phyloP scores from a whole-genome alignment of 2,797 vertebrate species.

The Coregonus sp. region DNA sequence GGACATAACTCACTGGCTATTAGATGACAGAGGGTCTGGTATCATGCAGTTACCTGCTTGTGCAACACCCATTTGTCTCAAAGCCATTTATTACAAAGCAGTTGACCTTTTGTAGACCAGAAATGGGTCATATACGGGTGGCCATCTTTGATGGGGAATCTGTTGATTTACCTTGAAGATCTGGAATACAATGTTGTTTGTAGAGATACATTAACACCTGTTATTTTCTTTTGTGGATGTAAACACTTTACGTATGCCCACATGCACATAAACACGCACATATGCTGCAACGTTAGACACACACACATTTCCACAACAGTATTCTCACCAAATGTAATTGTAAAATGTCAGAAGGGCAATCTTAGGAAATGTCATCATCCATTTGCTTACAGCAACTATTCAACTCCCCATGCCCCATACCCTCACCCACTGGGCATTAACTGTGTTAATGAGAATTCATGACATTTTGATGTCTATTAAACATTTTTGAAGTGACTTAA shows the following conservation, averaged over 20 bases:
- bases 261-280: background rate
- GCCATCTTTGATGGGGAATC: background rate
- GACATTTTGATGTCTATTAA: background rate
- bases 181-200: background rate
- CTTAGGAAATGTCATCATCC: background rate
- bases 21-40: background rate
- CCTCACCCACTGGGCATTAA: background rate
- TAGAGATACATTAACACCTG: background rate
- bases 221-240: background rate
- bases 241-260: background rate
- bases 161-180: background rate
- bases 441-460: background rate
- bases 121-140: background rate
- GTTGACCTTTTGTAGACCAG: background rate
- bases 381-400: background rate
- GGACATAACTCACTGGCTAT: background rate
- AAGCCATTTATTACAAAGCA: background rate
- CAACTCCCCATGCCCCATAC: background rate
- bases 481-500: background rate
- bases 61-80: background rate
- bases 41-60: background rate
- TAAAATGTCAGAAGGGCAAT: too few species aligned
- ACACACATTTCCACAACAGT: background rate
- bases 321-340: background rate
- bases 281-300: background rate